Evolutionary conservation across 2,888 invertebrate genomes (phyloP).

Genomic region (Spicauda simplicius): DNA sequence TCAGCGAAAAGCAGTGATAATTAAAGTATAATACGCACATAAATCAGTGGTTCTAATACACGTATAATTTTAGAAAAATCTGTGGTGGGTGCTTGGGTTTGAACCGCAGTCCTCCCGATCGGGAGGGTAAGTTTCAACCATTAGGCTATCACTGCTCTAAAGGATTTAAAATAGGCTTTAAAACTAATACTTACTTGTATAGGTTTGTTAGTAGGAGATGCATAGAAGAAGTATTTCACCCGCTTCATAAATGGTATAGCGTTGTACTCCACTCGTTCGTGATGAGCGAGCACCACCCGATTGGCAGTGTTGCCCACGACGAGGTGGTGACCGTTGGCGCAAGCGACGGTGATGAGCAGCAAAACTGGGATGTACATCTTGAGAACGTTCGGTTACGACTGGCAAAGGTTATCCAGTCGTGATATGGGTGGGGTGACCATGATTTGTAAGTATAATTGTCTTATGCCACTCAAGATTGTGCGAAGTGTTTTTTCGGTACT

Average conservation of each 20-base stretch:
- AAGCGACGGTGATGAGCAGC: neutral
- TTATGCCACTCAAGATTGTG: too few species aligned
- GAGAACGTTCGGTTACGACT: neutral
- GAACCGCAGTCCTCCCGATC: too few species aligned
- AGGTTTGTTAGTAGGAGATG: constrained; percentile 45
- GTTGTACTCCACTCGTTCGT: constrained; percentile 58
- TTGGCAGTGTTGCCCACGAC: constrained; percentile 55
- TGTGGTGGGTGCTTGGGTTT: too few species aligned
- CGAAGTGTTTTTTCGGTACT: too few species aligned
- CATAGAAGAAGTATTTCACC: constrained; percentile 64
- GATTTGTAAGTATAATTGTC: neutral
- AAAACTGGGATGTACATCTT: neutral
- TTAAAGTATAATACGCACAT: too few species aligned
- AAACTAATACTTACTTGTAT: too few species aligned
- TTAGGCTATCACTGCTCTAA: too few species aligned
- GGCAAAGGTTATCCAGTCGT: constrained; percentile 15
- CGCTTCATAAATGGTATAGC: constrained; percentile 67
- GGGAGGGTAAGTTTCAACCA: too few species aligned
- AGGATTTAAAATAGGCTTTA: too few species aligned
- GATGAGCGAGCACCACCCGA: constrained; percentile 51
- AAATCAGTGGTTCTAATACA: too few species aligned
- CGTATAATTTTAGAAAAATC: too few species aligned
- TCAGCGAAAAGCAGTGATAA: too few species aligned
- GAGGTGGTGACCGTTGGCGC: constrained; percentile 46
- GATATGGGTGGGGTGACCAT: neutral